A percentile compares a stretch with the other conserved stretches of the same genome.
These are phyloP conservation scores for Phanerotoma sp. DNA, from an alignment of 2,888 invertebrate species.

Conservation along the genomic window DNA sequence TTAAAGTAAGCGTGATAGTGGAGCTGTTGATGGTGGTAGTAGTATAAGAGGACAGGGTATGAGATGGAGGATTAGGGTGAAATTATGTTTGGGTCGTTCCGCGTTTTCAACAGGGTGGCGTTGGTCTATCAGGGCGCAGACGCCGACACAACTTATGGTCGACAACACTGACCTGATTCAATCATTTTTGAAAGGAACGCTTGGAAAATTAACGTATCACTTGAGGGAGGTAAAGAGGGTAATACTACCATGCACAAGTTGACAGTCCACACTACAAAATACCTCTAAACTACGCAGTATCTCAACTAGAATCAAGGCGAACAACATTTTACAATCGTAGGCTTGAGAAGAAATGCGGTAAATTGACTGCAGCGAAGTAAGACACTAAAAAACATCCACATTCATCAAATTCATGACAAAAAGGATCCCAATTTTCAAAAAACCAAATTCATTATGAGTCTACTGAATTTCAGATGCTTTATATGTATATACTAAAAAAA, in stretches of 20 bases:
- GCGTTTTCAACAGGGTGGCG: slow-evolving; percentile 54
- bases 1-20: background rate
- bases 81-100: slow-evolving; percentile 52
- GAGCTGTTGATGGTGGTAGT: background rate
- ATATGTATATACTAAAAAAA: background rate
- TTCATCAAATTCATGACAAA: no score
- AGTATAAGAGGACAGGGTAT: background rate
- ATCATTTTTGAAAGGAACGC: slow-evolving; percentile 42
- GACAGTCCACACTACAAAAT: slow-evolving; percentile 9
- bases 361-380: background rate
- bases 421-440: no score
- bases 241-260: slow-evolving; percentile 11
- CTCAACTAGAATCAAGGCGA: no score
- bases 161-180: slow-evolving; percentile 57
- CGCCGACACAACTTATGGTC: slow-evolving; percentile 54
- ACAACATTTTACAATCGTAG: no score
- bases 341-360: background rate
- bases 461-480: background rate
- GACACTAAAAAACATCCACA: background rate
- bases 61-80: slow-evolving; percentile 28
- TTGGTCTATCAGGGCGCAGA: slow-evolving; percentile 43
- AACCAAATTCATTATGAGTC: no score
- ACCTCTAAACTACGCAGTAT: no score
- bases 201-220: background rate
- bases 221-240: slow-evolving; percentile 2